phyloP scores from a whole-genome alignment of 2,888 invertebrate genomes.

The Sympetrum striolatum region DNA sequence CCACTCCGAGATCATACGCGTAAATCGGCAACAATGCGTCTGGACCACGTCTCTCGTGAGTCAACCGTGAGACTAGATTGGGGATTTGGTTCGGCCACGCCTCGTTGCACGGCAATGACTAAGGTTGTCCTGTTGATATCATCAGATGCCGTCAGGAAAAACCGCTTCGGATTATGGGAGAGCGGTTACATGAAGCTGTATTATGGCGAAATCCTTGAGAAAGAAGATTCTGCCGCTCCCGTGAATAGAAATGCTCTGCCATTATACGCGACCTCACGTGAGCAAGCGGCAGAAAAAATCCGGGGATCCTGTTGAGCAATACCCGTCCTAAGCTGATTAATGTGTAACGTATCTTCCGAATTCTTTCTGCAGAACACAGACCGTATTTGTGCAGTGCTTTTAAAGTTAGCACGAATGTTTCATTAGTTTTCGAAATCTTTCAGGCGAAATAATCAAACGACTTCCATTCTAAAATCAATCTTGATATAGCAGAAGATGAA shows the following conservation, averaged over 20 bases:
- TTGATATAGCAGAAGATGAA: no score
- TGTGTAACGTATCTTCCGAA: no score
- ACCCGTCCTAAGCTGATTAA: no score
- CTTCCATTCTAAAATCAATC: no score
- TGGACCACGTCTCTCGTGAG: conserved; percentile 3
- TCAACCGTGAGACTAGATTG: conserved; percentile 18
- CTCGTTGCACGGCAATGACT: not conserved
- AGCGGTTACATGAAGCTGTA: not conserved
- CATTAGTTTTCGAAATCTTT: no score
- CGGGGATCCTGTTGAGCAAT: no score
- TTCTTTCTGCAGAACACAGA: no score
- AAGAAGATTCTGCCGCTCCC: not conserved
- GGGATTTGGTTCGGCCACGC: not conserved
- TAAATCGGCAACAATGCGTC: conserved; percentile 27
- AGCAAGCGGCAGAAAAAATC: not conserved
- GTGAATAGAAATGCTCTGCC: not conserved
- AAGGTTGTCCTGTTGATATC: conserved; percentile 12
- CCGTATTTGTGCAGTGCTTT: no score
- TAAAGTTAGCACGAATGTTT: no score
- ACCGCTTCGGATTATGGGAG: conserved; percentile 13
- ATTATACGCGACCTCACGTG: not conserved
- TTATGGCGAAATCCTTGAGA: conserved; percentile 10
- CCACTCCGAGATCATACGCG: not conserved
- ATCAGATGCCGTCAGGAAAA: conserved; percentile 30
- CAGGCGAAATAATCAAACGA: no score